Evolutionary conservation across 2,113 vertebrate genomes (phyloP).

Genomic region (Hydrolagus affinis): DNA sequence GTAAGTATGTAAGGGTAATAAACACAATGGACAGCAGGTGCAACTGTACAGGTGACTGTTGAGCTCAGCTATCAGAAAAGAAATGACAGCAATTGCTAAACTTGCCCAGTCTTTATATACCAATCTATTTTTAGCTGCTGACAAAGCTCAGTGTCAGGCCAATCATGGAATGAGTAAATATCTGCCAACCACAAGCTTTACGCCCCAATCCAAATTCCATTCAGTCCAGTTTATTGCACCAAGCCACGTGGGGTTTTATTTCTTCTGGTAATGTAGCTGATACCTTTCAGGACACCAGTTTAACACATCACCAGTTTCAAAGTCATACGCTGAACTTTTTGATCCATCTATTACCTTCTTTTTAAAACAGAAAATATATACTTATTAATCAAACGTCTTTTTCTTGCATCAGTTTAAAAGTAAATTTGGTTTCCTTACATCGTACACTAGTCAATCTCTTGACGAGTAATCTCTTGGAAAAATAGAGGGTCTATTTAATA

Average conservation of each 20-base stretch:
- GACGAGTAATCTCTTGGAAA: not conserved
- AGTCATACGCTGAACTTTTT: not conserved
- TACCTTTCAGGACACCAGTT: not conserved
- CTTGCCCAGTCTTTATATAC: slow-evolving; percentile 2
- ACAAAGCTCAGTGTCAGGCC: slow-evolving; percentile 6
- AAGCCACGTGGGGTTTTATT: not conserved
- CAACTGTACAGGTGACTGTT: not conserved
- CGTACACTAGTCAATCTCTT: not conserved
- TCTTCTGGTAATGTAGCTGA: not conserved
- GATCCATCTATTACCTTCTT: not conserved
- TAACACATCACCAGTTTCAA: not conserved
- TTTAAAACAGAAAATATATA: not conserved
- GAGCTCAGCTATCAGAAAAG: not conserved
- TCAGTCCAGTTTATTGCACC: not conserved
- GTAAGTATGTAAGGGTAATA: no score
- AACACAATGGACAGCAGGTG: not conserved
- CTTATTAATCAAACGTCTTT: not conserved
- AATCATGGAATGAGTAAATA: not conserved
- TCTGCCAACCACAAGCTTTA: not conserved
- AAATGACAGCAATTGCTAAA: not conserved
- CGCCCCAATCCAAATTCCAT: slow-evolving; percentile 17
- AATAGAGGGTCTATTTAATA: not conserved
- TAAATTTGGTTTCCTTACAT: not conserved
- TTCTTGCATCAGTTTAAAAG: not conserved
- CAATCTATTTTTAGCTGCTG: slow-evolving; percentile 11